Percentiles rank a stretch among this genome's conserved stretches.
phyloP scores from a whole-genome alignment of 2,797 vertebrate species.

The Pangasius djambal region DNA sequence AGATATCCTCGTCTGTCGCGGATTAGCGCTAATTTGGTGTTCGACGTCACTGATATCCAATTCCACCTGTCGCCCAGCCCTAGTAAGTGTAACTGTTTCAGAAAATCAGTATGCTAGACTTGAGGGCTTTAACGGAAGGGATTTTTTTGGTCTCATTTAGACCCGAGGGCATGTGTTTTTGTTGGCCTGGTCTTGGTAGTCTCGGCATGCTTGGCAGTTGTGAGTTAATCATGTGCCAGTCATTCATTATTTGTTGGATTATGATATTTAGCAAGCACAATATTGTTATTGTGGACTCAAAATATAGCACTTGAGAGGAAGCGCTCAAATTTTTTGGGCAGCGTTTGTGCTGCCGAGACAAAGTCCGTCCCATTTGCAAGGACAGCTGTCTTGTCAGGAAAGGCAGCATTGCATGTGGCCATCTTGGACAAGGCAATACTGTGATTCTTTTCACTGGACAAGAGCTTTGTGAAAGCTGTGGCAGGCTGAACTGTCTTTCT shows the following conservation, averaged over 20 bases:
- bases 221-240: constrained; percentile 1
- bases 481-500: not conserved
- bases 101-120: not conserved
- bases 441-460: not conserved
- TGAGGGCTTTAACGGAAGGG: not conserved
- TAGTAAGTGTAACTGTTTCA: not conserved
- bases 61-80: not conserved
- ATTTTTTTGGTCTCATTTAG: not conserved
- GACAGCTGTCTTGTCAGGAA: constrained; percentile 19
- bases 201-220: not conserved
- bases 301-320: not conserved
- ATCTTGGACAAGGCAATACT: not conserved
- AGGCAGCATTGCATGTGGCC: constrained; percentile 12
- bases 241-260: constrained; percentile 8
- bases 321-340: not conserved
- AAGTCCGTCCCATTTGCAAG: not conserved
- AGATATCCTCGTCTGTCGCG: not conserved
- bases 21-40: not conserved
- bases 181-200: not conserved
- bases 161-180: not conserved
- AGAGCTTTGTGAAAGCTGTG: not conserved
- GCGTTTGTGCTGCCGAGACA: not conserved
- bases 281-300: constrained; percentile 6
- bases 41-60: not conserved
- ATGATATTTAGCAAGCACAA: constrained; percentile 9